A percentile compares a stretch with the other conserved stretches of the same genome.
These are phyloP conservation scores for Yoshiicerus persimilis DNA, from an alignment of 1,140 invertebrate genomes.

Conservation along the genomic window DNA sequence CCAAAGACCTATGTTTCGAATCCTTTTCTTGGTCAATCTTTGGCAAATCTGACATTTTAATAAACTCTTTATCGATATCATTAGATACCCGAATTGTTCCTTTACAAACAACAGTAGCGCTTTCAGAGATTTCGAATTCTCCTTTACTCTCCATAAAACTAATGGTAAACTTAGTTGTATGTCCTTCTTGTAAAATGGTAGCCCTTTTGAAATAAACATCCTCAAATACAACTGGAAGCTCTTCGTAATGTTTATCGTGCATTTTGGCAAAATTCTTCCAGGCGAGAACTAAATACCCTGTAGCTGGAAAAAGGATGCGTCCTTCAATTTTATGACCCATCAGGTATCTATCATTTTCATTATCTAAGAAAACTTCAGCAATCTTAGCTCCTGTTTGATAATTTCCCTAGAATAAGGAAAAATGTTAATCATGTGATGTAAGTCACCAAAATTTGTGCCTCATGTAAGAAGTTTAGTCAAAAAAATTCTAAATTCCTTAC, in stretches of 20 bases:
- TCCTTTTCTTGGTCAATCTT: neutral
- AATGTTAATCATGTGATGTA: no score
- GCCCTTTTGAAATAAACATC: slow-evolving; percentile 85
- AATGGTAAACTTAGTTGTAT: slow-evolving; percentile 78
- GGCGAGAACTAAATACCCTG: slow-evolving; percentile 86
- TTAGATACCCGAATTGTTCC: slow-evolving; percentile 63
- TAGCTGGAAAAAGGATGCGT: slow-evolving; percentile 89
- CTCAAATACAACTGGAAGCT: slow-evolving; percentile 81
- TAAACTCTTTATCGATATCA: neutral
- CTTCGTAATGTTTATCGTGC: slow-evolving; percentile 70
- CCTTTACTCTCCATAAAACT: slow-evolving; percentile 84
- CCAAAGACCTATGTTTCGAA: neutral
- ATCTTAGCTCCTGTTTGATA: neutral
- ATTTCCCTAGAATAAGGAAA: neutral
- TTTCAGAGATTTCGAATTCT: slow-evolving; percentile 86
- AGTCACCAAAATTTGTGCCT: no score
- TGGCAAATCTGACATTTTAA: neutral
- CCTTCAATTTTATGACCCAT: slow-evolving; percentile 91
- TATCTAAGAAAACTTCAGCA: slow-evolving; percentile 63
- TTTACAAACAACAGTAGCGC: slow-evolving; percentile 71
- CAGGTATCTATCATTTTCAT: slow-evolving; percentile 74
- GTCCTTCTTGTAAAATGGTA: slow-evolving; percentile 85
- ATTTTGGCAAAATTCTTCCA: slow-evolving; percentile 92
- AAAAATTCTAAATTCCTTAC: no score
- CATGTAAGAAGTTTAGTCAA: no score